phyloP scores from a whole-genome alignment of 2,113 vertebrate genomes.

The Talpa occidentalis region DNA sequence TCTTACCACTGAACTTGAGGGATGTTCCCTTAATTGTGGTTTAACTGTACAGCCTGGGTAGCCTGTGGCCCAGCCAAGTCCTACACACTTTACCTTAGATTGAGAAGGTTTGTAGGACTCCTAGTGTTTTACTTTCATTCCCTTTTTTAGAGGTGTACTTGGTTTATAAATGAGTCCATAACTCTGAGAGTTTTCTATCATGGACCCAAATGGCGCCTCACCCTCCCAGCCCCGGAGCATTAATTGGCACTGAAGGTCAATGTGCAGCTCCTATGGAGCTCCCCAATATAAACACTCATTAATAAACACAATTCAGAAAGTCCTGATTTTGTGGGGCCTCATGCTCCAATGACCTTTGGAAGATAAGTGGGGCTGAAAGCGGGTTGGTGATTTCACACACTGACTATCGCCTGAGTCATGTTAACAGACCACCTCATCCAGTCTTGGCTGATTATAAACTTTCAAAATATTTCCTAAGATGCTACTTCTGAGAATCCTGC shows the following conservation, averaged over 20 bases:
- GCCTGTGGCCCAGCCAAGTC: not conserved
- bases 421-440: not conserved
- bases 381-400: not conserved
- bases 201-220: not conserved
- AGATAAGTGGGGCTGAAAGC: not conserved
- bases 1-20: not conserved
- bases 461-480: conserved; percentile 18
- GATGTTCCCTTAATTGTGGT: not conserved
- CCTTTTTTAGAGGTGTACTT: not conserved
- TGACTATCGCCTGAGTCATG: not conserved
- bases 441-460: not conserved
- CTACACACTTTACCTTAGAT: not conserved
- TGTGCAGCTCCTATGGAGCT: accelerated
- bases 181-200: not conserved
- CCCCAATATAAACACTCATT: not conserved
- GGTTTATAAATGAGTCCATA: not conserved
- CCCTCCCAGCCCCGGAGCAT: too few species aligned
- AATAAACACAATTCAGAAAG: not conserved
- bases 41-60: not conserved
- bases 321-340: not conserved
- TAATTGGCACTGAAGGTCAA: not conserved
- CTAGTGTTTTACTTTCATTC: not conserved
- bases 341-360: not conserved
- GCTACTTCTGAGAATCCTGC: conserved; percentile 1
- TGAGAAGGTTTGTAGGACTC: not conserved